These are phyloP conservation scores for Drosophila ironensis DNA, from an alignment of 1,140 invertebrate genomes.

Conservation along the genomic window DNA sequence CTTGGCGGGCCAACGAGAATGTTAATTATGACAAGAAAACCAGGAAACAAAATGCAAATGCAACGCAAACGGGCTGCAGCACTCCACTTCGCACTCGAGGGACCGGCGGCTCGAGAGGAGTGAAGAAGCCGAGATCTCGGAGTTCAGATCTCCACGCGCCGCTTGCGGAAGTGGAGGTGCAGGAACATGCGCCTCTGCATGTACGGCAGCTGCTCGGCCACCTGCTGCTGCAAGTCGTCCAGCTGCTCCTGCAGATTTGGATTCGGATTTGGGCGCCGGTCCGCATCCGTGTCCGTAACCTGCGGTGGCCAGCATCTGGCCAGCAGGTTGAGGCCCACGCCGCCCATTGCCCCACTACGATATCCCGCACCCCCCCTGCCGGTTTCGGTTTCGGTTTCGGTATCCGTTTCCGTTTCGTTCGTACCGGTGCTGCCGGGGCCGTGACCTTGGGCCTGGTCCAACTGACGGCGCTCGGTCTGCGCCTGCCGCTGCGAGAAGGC, in stretches of 20 bases:
- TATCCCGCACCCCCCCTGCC: no score
- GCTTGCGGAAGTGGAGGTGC: constrained; percentile 75
- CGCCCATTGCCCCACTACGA: no score
- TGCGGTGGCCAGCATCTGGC: constrained; percentile 52
- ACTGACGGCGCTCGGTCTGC: constrained; percentile 65
- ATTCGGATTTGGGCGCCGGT: constrained; percentile 5
- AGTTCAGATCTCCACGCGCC: constrained; percentile 62
- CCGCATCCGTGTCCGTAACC: not conserved
- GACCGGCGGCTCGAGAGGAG: not conserved
- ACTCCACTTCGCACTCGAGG: constrained; percentile 11
- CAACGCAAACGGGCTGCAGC: constrained; percentile 20
- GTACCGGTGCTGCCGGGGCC: constrained; percentile 72
- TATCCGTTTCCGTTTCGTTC: no score
- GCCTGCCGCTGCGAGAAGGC: constrained; percentile 83
- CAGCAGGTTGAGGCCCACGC: constrained; percentile 44
- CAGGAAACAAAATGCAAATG: not conserved
- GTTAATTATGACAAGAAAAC: constrained; percentile 10
- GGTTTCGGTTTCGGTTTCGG: no score
- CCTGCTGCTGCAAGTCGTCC: constrained; percentile 54
- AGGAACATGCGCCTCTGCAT: constrained; percentile 77
- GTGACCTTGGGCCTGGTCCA: constrained; percentile 72
- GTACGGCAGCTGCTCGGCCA: constrained; percentile 66
- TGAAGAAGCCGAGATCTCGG: not conserved
- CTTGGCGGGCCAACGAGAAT: not conserved
- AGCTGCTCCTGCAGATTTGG: constrained; percentile 58